A percentile compares a stretch with the other conserved stretches of the same genome.
Evolutionary conservation across 2,113 vertebrate genomes (phyloP).

Genomic region (Nicator chloris): DNA sequence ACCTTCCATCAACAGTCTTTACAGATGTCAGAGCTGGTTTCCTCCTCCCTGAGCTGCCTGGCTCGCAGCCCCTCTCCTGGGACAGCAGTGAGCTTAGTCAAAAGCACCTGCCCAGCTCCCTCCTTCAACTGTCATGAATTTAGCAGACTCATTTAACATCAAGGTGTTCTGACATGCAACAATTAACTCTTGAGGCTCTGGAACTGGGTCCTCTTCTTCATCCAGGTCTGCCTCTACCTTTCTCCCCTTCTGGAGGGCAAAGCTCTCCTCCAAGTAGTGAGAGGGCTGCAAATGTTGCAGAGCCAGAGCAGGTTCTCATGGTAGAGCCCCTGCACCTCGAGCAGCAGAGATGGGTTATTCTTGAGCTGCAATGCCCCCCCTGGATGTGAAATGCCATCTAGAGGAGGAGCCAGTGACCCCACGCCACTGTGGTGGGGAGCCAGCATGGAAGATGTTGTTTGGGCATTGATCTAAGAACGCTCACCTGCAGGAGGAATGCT

Average conservation of each 20-base stretch:
- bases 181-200: constrained; percentile 8
- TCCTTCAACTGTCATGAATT: background rate
- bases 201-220: background rate
- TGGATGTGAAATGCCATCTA: accelerated
- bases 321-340: accelerated
- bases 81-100: background rate
- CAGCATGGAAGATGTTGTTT: background rate
- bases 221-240: background rate
- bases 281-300: background rate
- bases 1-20: constrained; percentile 14
- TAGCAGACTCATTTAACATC: background rate
- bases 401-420: background rate
- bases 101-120: constrained; percentile 39
- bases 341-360: background rate
- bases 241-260: background rate
- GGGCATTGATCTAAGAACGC: background rate
- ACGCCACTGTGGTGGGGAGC: background rate
- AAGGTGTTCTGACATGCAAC: background rate
- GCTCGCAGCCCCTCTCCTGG: background rate
- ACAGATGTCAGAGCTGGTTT: constrained; percentile 17
- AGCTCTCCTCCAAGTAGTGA: background rate
- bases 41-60: background rate
- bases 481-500: background rate
- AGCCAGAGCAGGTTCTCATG: background rate
- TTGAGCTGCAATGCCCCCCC: background rate